A percentile compares a stretch with the other conserved stretches of the same genome.
These are phyloP conservation scores for Oryzaephilus surinamensis DNA, from an alignment of 1,140 invertebrate species.

Conservation along the genomic window DNA sequence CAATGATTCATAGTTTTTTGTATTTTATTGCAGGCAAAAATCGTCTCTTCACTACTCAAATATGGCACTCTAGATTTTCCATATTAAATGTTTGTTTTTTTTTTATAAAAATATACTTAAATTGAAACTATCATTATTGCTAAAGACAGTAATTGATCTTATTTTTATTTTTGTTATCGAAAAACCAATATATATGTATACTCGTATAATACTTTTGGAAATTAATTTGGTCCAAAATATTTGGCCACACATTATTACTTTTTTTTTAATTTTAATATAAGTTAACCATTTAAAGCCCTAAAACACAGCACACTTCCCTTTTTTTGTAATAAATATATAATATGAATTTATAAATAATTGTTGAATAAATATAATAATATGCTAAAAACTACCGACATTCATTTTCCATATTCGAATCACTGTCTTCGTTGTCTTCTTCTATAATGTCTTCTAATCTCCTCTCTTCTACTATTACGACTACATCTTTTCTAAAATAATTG, in stretches of 20 bases:
- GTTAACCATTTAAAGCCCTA: conserved; percentile 12
- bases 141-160: no score
- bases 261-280: no score
- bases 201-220: neutral
- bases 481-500: conserved; percentile 32
- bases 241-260: conserved; percentile 14
- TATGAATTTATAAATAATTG: neutral
- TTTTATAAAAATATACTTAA: no score
- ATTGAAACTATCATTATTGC: no score
- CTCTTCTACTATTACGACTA: conserved; percentile 28
- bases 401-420: conserved; percentile 21
- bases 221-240: conserved; percentile 14
- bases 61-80: no score
- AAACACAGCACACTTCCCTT: conserved; percentile 14
- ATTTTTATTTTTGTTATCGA: no score
- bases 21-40: no score
- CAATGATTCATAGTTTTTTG: no score
- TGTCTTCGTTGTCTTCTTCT: conserved; percentile 32
- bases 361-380: conserved; percentile 1
- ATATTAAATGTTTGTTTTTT: no score
- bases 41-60: no score
- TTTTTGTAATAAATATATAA: conserved; percentile 1
- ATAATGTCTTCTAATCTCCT: conserved; percentile 30
- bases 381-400: conserved; percentile 21
- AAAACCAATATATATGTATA: no score